A percentile compares a stretch with the other conserved stretches of the same genome.
phyloP scores from a whole-genome alignment of 2,797 vertebrate genomes.

The Chaetodon trifasciatus region DNA sequence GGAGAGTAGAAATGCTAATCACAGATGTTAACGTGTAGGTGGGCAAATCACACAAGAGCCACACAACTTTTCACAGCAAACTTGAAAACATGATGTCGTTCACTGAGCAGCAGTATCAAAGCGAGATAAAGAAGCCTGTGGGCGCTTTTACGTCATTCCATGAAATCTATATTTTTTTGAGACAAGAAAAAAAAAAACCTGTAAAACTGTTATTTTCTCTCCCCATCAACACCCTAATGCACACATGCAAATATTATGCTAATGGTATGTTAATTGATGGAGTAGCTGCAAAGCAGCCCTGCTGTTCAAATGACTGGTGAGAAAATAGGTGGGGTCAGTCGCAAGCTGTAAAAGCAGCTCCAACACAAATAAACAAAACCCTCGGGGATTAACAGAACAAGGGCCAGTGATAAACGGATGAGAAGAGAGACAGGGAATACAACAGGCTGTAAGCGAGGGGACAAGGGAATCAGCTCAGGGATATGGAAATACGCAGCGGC shows the following conservation, averaged over 20 bases:
- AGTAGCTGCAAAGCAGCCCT: constrained; percentile 87
- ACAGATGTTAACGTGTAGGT: constrained; percentile 70
- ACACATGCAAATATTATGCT: constrained; percentile 91
- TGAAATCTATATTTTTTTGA: constrained; percentile 68
- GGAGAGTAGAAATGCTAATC: constrained; percentile 27
- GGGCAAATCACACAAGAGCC: constrained; percentile 52
- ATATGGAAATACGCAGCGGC: constrained; percentile 59
- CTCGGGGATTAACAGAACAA: constrained; percentile 86
- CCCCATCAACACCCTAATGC: constrained; percentile 89
- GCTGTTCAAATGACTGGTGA: constrained; percentile 89
- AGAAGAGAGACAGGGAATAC: constrained; percentile 75
- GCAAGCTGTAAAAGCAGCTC: constrained; percentile 88
- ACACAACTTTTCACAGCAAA: constrained; percentile 71
- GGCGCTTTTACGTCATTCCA: constrained; percentile 74
- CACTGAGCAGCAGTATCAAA: constrained; percentile 59
- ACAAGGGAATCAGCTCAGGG: constrained; percentile 67
- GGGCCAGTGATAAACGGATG: constrained; percentile 85
- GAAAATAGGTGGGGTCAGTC: constrained; percentile 89
- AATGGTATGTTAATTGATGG: constrained; percentile 89
- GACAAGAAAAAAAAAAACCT: constrained; percentile 56
- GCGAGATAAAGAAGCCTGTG: constrained; percentile 71
- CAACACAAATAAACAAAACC: constrained; percentile 91
- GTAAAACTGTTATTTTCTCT: constrained; percentile 86
- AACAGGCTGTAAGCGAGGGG: constrained; percentile 70
- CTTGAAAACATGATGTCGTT: constrained; percentile 67